Conservation (phyloP, 2,113 vertebrate genomes). For the Prinia subflava region DNA sequence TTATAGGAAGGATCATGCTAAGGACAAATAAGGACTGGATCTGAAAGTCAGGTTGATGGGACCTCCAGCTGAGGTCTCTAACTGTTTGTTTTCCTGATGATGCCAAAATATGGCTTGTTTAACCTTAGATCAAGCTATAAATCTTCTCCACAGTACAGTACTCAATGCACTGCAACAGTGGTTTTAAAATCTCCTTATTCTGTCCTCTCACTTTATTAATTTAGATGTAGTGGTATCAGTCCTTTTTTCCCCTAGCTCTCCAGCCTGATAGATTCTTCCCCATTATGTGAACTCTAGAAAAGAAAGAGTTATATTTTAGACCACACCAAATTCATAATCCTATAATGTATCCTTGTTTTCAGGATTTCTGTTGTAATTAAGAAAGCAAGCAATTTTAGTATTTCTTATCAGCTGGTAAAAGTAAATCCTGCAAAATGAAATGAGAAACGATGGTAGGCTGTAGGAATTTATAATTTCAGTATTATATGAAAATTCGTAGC, state of each 20-base stretch:
- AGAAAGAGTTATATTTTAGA: background rate
- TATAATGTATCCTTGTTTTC: background rate
- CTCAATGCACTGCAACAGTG: background rate
- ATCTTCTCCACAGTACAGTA: background rate
- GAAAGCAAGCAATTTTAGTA: background rate
- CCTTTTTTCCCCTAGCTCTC: background rate
- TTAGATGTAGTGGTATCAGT: background rate
- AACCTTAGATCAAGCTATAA: background rate
- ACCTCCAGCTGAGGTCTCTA: background rate
- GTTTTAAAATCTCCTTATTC: background rate
- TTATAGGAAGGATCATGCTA: background rate
- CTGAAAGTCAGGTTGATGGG: background rate
- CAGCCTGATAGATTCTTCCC: background rate
- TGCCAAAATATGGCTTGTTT: background rate
- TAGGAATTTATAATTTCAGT: background rate
- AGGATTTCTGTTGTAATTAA: background rate
- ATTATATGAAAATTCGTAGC: background rate
- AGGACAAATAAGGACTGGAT: background rate
- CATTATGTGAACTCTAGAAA: background rate
- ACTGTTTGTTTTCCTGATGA: background rate
- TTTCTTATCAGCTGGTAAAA: background rate
- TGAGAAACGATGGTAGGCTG: background rate
- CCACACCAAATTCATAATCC: background rate
- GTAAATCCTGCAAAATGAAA: background rate
- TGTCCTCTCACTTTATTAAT: background rate